Evolutionary conservation across 2,888 invertebrate genomes (phyloP).

Genomic region (Aricia artaxerxes): DNA sequence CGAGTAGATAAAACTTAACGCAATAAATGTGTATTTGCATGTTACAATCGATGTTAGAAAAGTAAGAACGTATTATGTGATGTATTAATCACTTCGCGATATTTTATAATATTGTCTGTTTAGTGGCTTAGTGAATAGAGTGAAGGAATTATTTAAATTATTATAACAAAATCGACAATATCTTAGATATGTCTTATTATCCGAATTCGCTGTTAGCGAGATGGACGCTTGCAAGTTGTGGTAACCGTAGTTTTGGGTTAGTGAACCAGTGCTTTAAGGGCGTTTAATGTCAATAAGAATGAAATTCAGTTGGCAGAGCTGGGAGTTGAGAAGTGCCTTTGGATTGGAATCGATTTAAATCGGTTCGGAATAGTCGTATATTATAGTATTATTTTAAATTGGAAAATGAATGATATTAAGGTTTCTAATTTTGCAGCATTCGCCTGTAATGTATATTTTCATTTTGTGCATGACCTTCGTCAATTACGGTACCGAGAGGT

Average conservation of each 20-base stretch:
- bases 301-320: conserved; percentile 48
- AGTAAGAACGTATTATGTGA: conserved; percentile 13
- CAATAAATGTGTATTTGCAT: conserved; percentile 6
- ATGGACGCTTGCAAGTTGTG: conserved; percentile 24
- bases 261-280: conserved; percentile 46
- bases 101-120: conserved; percentile 18
- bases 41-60: conserved; percentile 19
- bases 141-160: not conserved
- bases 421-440: not conserved
- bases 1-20: not conserved
- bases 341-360: conserved; percentile 49
- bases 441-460: not conserved
- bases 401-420: conserved; percentile 40
- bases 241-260: conserved; percentile 30
- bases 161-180: conserved; percentile 9
- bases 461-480: not conserved
- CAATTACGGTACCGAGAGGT: not conserved
- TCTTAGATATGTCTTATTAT: not conserved
- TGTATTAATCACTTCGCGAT: not conserved
- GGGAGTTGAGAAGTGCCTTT: conserved; percentile 59
- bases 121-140: not conserved
- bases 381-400: conserved; percentile 60
- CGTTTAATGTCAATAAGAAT: conserved; percentile 50
- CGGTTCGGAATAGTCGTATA: conserved; percentile 50
- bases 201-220: conserved; percentile 19